Evolutionary conservation across 2,888 invertebrate species (phyloP), one percentile per base, ranked within the genome.

Genomic region (Tipula unca): DNA sequence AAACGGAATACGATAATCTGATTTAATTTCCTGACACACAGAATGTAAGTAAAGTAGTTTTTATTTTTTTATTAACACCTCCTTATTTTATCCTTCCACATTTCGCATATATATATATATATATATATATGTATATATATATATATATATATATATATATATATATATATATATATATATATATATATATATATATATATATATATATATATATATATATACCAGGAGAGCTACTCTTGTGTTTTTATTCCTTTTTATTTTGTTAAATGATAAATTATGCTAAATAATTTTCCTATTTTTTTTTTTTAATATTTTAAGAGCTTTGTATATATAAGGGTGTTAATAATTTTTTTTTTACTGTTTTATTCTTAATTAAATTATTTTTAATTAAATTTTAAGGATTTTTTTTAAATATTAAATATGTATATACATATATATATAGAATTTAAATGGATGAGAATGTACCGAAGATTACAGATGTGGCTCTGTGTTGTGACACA

Each of bases 1-100:
- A 69, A 69, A 69, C 69, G 69, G 69, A 69, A 69, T 69, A 69
- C 69, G 69, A 69, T 69, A 69, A 69, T 69, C 69, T 69, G 69
- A 69, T 69, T 69, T 69, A 69, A 69, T 69, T 69, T 69, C 69
- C 69, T 69, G 69, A 69, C 69, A 69, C 69, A 69, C 69, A 69
- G 69, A 69, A 69, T 69, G 69, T 69, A 69, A 69, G 69, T 69
- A 69, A 69, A 69, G 69, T 69, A 69, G 69, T 69, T 25, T 69
- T 69, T 69, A n/a, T n/a, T 48, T 48, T 48, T 69, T 8, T 69
- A 69, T 69, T 69, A 69, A 14, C 25, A 69, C 69, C 69, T 69
- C 69, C 69, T 10, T 25, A 25, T 10, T 25, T 25, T 5, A 69
- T 69, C 69, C 69, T 69, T 69, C 69, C 69, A 69, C 20, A 69